These are phyloP conservation scores for Pelochelys cantorii DNA, from an alignment of 2,797 vertebrate species.

Conservation along the genomic window DNA sequence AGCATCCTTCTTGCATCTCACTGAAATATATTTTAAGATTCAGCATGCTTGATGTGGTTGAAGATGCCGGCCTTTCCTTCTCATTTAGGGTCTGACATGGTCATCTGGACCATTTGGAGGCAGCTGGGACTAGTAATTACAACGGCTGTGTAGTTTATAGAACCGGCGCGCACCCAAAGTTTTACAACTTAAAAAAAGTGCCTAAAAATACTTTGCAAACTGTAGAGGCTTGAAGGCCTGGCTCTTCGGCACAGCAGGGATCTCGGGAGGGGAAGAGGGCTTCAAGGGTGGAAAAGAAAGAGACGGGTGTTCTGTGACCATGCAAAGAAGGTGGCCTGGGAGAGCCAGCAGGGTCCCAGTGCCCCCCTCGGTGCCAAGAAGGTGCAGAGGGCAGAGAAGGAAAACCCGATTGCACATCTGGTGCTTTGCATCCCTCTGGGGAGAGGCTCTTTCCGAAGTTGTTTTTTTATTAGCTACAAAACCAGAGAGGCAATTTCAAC, in stretches of 20 bases:
- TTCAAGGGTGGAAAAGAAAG: background rate
- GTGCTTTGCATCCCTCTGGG: background rate
- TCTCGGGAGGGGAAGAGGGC: slow-evolving; percentile 1
- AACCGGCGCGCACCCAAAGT: slow-evolving; percentile 19
- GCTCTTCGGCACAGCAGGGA: background rate
- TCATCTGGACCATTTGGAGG: slow-evolving; percentile 42
- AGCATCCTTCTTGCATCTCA: slow-evolving; percentile 56
- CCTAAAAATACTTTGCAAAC: slow-evolving; percentile 64
- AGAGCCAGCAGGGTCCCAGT: background rate
- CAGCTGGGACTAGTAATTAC: slow-evolving; percentile 77
- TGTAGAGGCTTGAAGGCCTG: background rate
- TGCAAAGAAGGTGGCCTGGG: background rate
- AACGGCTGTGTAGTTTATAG: slow-evolving; percentile 71
- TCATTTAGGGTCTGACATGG: slow-evolving; percentile 78
- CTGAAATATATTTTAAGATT: slow-evolving; percentile 75
- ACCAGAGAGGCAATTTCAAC: background rate
- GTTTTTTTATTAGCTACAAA: background rate
- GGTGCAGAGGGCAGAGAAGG: background rate
- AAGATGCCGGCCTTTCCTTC: slow-evolving; percentile 77
- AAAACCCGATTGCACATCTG: background rate
- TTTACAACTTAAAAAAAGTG: slow-evolving; percentile 8
- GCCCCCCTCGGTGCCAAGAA: background rate
- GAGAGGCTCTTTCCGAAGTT: background rate
- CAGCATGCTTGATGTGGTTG: slow-evolving; percentile 79
- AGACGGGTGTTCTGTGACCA: background rate